phyloP scores from a whole-genome alignment of 2,888 invertebrate species.

The Oscheius onirici region DNA sequence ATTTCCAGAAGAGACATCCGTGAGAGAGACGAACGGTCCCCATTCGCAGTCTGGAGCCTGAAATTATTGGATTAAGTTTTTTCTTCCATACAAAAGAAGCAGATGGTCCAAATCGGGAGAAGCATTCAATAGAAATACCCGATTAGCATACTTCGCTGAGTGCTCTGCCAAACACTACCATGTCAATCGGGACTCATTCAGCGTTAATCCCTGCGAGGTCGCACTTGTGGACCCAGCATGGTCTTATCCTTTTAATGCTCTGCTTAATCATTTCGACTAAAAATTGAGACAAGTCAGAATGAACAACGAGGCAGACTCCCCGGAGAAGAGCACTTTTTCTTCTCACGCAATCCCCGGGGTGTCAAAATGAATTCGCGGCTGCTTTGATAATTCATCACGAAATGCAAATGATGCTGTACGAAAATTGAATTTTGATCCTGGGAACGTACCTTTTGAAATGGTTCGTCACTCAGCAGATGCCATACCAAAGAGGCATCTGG shows the following conservation, averaged over 20 bases:
- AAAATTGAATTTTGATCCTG: slow-evolving; percentile 1
- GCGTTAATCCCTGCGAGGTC: slow-evolving; percentile 24
- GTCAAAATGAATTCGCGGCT: slow-evolving; percentile 31
- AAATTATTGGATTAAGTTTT: slow-evolving; percentile 20
- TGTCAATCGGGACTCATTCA: slow-evolving; percentile 28
- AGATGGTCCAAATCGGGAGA: slow-evolving; percentile 13
- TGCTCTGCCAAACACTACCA: slow-evolving; percentile 30
- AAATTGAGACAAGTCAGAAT: slow-evolving; percentile 9
- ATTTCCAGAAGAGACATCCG: slow-evolving; percentile 24
- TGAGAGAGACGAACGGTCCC: slow-evolving; percentile 30
- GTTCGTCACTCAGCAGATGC: slow-evolving; percentile 64
- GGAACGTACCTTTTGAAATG: slow-evolving; percentile 49
- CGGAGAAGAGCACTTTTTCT: slow-evolving; percentile 27
- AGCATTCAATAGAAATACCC: slow-evolving; percentile 8
- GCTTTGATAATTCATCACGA: slow-evolving; percentile 32
- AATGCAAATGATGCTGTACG: slow-evolving; percentile 29
- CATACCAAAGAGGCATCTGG: slow-evolving; percentile 66
- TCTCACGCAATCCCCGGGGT: slow-evolving; percentile 28
- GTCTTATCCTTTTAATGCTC: not conserved
- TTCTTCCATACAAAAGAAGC: not conserved
- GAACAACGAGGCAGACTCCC: slow-evolving; percentile 2
- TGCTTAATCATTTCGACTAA: slow-evolving; percentile 13
- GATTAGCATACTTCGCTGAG: slow-evolving; percentile 31
- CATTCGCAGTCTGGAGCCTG: slow-evolving; percentile 36
- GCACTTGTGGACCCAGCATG: slow-evolving; percentile 13